Base-by-base conservation (phyloP, 2,797 vertebrate genomes). In the Dipus sagitta region DNA sequence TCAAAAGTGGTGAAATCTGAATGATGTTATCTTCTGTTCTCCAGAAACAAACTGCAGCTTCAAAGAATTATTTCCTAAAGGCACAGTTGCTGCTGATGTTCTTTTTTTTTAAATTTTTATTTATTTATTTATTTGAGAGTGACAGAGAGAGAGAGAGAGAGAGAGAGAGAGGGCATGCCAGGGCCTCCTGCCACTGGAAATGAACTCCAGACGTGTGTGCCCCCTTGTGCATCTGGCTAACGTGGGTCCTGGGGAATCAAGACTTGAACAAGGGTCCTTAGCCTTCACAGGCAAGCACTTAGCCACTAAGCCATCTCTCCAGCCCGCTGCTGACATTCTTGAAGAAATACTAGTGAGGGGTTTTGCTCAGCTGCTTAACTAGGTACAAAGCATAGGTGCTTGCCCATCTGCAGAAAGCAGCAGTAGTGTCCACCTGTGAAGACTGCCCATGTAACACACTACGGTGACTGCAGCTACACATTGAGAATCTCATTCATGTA, bases 41-140 rank as follows among this genome's bases (percentile, higher is more conserved):
- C 21, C 64, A 77, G 70, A 88, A 76, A 65, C 74, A 94, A 84
- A 79, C n/a, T 74, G 60, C 12, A 42, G 18, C 60, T 84, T 78
- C 82, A 87, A 84, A 84, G 24, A 87, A 93, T 71, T 81, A 87
- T 81, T 94, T 83, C 60, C 38, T 62, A 65, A 86, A 82, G 82
- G n/a, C 60, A 92, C 92, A 87, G 82, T 32, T 81, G 65, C 34
- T 75, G 20, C 78, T 74, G 34, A 71, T 32, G 60, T 60, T 83
- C 34, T 64, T 84, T 38, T 38, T 38, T 38, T n/a, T n/a, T n/a
- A n/a, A n/a, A n/a, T n/a, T n/a, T n/a, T n/a, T n/a, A 38, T 3
- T 38, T 38, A 38, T 38, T 38, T 38, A 38, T 38, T 38, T 38
- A 38, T 38, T 38, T 38, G 38, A 38, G 6, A 38, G 38, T n/a